These are phyloP conservation scores for Heteronetta atricapilla DNA, from an alignment of 2,113 vertebrate genomes.

Conservation along the genomic window DNA sequence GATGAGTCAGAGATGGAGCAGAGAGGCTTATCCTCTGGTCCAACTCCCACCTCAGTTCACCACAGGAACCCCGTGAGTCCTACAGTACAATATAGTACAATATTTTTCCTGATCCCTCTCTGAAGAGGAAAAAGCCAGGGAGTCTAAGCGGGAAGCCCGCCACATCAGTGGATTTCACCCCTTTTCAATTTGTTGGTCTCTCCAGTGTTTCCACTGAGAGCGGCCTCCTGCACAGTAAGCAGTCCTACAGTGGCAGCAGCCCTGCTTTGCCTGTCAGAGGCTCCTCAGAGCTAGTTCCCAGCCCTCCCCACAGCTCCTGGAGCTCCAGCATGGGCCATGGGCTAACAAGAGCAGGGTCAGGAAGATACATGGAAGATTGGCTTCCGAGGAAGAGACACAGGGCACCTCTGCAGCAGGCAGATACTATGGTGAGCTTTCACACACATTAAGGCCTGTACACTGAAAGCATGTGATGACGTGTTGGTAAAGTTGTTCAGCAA, in stretches of 20 bases:
- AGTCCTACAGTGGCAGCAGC: neutral
- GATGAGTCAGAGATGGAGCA: neutral
- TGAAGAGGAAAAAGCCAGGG: neutral
- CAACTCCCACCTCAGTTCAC: neutral
- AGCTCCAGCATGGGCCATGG: neutral
- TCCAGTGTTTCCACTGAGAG: fast-evolving
- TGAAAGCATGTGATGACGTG: neutral
- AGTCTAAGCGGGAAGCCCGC: neutral
- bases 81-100: neutral
- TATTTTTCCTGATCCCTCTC: neutral
- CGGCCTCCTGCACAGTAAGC: neutral
- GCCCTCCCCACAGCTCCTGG: neutral
- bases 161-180: neutral
- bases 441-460: fast-evolving
- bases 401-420: fast-evolving
- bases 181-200: neutral
- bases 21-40: neutral
- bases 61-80: neutral
- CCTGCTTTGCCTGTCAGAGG: neutral
- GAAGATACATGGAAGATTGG: neutral
- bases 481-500: neutral
- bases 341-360: neutral
- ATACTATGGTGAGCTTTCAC: neutral
- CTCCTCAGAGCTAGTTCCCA: neutral
- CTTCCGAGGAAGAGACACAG: neutral